These are phyloP conservation scores for Laticauda colubrina DNA, from an alignment of 2,113 vertebrate species.

Conservation along the genomic window DNA sequence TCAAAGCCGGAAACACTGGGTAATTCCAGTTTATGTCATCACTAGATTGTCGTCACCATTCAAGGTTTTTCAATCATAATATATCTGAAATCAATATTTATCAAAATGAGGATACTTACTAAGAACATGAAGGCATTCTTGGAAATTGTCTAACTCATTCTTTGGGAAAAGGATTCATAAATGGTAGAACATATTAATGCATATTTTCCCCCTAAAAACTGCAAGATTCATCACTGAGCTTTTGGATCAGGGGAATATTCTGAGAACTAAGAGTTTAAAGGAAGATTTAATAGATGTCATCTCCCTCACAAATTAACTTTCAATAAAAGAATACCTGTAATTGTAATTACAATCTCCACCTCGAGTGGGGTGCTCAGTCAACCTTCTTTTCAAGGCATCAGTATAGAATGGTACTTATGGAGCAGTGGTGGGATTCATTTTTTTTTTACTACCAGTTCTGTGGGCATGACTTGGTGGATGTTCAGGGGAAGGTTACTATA, in stretches of 20 bases:
- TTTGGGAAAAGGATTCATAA: not conserved
- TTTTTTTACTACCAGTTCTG: too few relatives aligned
- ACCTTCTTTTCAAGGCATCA: not conserved
- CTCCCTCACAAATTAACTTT: not conserved
- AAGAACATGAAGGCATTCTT: not conserved
- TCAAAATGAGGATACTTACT: not conserved
- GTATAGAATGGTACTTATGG: not conserved
- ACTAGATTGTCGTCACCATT: not conserved
- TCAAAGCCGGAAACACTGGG: too few relatives aligned
- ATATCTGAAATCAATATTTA: not conserved
- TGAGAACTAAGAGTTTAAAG: not conserved
- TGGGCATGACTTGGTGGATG: too few relatives aligned
- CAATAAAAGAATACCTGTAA: not conserved
- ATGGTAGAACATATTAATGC: not conserved
- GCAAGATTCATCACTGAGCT: not conserved
- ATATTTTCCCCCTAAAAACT: not conserved
- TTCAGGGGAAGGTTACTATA: too few relatives aligned
- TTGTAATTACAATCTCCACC: not conserved
- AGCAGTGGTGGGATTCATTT: too few relatives aligned
- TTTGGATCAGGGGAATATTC: not conserved
- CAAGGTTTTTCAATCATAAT: not conserved
- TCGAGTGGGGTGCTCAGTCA: not conserved
- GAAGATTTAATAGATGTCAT: not conserved
- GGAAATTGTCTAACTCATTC: not conserved
- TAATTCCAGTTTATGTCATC: not conserved